Percentiles rank a stretch among this genome's conserved stretches.
phyloP scores from a whole-genome alignment of 2,888 invertebrate species.

The Imbricaverruca yamaguchii region DNA sequence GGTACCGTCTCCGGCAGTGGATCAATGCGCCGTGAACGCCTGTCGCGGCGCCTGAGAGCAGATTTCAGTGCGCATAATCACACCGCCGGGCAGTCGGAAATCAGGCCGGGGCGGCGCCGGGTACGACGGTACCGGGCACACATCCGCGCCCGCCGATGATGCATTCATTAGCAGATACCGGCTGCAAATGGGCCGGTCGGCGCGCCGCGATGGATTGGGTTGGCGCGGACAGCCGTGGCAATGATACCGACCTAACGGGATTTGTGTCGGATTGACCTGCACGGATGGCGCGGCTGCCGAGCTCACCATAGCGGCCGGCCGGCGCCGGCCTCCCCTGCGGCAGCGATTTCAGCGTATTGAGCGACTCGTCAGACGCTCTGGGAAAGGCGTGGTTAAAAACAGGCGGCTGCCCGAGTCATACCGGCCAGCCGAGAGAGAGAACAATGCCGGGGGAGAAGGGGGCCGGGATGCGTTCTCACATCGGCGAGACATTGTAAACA shows the following conservation, averaged over 20 bases:
- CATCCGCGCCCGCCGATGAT: neutral
- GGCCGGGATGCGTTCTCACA: too few relatives aligned
- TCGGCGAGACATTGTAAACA: too few relatives aligned
- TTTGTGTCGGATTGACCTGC: constrained; percentile 8
- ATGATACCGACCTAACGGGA: neutral
- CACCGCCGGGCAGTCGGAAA: neutral
- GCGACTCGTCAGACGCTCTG: neutral
- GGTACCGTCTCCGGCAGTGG: neutral
- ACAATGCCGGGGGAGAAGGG: too few relatives aligned
- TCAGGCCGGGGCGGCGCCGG: neutral
- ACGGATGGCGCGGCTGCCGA: neutral
- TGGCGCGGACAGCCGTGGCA: neutral
- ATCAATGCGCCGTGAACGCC: neutral
- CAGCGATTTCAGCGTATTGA: neutral
- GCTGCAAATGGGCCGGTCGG: constrained; percentile 10
- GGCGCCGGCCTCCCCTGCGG: neutral
- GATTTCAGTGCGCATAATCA: neutral
- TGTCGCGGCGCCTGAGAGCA: neutral
- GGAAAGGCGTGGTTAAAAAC: constrained; percentile 12
- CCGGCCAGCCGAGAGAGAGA: neutral
- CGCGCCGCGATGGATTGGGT: constrained; percentile 10
- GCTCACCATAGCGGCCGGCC: neutral
- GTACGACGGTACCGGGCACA: neutral
- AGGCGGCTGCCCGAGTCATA: neutral
- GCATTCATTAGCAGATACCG: constrained; percentile 7